These are phyloP conservation scores for Pheosia gnoma DNA, from an alignment of 2,888 invertebrate species.

Conservation along the genomic window DNA sequence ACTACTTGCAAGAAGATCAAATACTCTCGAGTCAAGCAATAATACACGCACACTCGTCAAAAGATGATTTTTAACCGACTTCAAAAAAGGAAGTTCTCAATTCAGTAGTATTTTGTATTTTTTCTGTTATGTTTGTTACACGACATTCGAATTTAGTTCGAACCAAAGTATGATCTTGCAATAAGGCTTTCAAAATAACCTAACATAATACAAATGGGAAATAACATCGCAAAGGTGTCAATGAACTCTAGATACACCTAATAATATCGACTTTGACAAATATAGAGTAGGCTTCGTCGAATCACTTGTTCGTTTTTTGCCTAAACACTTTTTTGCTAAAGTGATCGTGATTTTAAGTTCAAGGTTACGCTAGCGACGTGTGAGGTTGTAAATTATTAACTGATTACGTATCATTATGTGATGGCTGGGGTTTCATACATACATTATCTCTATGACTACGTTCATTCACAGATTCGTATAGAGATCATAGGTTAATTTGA, in stretches of 20 bases:
- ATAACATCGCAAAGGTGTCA: not conserved
- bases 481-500: not conserved
- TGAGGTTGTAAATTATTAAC: conserved; percentile 26
- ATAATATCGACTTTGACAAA: not conserved
- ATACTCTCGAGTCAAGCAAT: no score
- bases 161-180: no score
- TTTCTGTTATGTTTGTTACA: no score
- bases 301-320: conserved; percentile 14
- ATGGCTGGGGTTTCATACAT: not conserved
- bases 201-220: no score
- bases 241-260: not conserved
- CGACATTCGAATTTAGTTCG: no score
- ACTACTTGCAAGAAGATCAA: no score
- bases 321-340: conserved; percentile 18
- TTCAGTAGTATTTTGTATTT: no score
- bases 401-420: conserved; percentile 20
- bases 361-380: conserved; percentile 28
- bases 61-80: no score
- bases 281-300: conserved; percentile 4
- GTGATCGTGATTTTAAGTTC: conserved; percentile 19
- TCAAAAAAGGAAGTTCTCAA: no score
- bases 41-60: no score
- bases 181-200: no score
- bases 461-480: not conserved
- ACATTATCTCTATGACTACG: conserved; percentile 5